Percentiles rank a stretch among this genome's conserved stretches.
Evolutionary conservation across 1,140 invertebrate genomes (phyloP).

Genomic region (Eufriesea mexicana): DNA sequence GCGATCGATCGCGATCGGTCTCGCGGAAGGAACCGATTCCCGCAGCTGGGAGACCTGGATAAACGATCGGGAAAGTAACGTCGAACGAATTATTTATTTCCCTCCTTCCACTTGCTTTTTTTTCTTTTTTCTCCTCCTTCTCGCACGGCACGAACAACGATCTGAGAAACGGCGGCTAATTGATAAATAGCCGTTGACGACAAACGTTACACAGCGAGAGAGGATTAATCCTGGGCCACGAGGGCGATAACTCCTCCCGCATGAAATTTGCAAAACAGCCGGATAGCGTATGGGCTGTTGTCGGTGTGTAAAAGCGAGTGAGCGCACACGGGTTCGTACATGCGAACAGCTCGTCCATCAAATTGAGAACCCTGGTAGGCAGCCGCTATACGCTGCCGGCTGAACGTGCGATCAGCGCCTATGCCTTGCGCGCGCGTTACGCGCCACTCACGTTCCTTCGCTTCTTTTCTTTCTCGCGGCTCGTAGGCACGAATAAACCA

Average conservation of each 20-base stretch:
- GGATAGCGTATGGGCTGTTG: constrained; percentile 73
- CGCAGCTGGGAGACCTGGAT: not conserved
- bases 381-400: constrained; percentile 62
- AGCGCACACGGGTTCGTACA: constrained; percentile 68
- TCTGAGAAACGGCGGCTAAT: constrained; percentile 53
- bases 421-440: constrained; percentile 68
- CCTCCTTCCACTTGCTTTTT: no score
- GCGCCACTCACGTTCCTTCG: constrained; percentile 52
- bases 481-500: constrained; percentile 33
- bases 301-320: constrained; percentile 56
- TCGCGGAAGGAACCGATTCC: no score
- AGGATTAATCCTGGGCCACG: constrained; percentile 72
- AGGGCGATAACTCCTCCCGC: constrained; percentile 75
- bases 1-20: not conserved
- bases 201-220: constrained; percentile 43
- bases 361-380: constrained; percentile 74
- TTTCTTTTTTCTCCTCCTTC: not conserved
- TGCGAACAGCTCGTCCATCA: constrained; percentile 81
- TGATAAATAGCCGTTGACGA: constrained; percentile 55
- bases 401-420: constrained; percentile 67
- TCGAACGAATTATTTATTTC: no score
- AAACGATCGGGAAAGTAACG: no score
- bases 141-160: not conserved
- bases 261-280: constrained; percentile 79
- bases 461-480: constrained; percentile 39